Evolutionary conservation across 2,113 vertebrate genomes (phyloP).

Genomic region (Callorhinus ursinus): DNA sequence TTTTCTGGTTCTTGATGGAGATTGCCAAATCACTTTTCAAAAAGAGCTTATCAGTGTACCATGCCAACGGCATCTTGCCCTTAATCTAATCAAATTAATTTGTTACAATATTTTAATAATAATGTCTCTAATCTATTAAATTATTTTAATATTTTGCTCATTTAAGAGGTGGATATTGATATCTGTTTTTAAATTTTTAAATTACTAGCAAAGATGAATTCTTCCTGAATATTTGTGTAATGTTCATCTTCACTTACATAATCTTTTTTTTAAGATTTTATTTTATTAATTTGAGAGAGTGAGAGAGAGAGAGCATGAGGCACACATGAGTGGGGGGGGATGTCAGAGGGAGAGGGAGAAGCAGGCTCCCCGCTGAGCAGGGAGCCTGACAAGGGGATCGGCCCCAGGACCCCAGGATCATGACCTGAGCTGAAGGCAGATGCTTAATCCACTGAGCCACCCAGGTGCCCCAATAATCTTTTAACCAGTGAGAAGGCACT

Average conservation of each 20-base stretch:
- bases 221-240: neutral
- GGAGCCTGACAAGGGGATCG: neutral
- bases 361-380: neutral
- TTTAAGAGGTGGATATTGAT: neutral
- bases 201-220: neutral
- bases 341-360: neutral
- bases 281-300: neutral
- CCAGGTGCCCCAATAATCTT: neutral
- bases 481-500: neutral
- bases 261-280: neutral
- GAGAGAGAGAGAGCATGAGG: neutral
- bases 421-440: neutral
- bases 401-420: neutral
- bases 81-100: too few relatives aligned
- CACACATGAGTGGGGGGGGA: neutral
- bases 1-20: neutral
- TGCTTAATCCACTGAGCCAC: neutral
- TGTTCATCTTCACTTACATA: neutral
- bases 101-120: too few relatives aligned
- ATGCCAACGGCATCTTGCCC: neutral
- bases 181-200: neutral
- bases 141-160: neutral
- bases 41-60: neutral
- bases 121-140: neutral
- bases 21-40: neutral